Evolutionary conservation across 2,888 invertebrate genomes (phyloP), one percentile per base, ranked within the genome.

Genomic region (Scaptodrosophila latifasciaeformis): DNA sequence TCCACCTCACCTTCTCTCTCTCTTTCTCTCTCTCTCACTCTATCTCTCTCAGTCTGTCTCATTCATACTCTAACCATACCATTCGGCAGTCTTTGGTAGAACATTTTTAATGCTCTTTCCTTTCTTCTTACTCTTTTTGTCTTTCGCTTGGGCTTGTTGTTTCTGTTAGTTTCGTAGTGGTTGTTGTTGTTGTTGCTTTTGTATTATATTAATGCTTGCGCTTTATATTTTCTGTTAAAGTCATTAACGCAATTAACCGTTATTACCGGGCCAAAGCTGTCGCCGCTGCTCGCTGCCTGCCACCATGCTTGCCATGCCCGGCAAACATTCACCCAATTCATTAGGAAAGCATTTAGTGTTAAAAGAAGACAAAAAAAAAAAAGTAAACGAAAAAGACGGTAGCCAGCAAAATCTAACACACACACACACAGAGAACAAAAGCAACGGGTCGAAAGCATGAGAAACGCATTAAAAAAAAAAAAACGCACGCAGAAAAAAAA

Each of bases 181-280:
- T 17, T 27, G 27, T 40, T 40, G 42, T 40, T 39, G 30, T 63
- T 52, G 9, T 37, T 50, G 46, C 49, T 60, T 62, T 60, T 60
- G 54, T 61, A 58, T 61, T 56, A 54, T 58, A 59, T 59, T 63
- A 59, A 62, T 59, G 65, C 62, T 54, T 74, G 76, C 80, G 67
- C 67, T 72, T 72, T 75, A 75, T 75, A 71, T 80, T 81, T 76
- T 76, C 79, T 78, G 79, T 75, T 76, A 81, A 81, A 81, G 82
- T 68, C 79, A 82, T 81, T 82, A 82, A 82, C 81, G 76, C 74
- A 71, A 71, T 82, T 76, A 81, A 82, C 81, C 83, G 81, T 81
- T 81, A 82, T 79, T 74, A 81, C 79, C 67, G 54, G 66, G 67
- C 65, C 70, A 67, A 54, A 66, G 56, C 54, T 64, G 69, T 48